A percentile compares a stretch with the other conserved stretches of the same genome.
phyloP scores from a whole-genome alignment of 2,113 vertebrate genomes.

The Dendropsophus ebraccatus region DNA sequence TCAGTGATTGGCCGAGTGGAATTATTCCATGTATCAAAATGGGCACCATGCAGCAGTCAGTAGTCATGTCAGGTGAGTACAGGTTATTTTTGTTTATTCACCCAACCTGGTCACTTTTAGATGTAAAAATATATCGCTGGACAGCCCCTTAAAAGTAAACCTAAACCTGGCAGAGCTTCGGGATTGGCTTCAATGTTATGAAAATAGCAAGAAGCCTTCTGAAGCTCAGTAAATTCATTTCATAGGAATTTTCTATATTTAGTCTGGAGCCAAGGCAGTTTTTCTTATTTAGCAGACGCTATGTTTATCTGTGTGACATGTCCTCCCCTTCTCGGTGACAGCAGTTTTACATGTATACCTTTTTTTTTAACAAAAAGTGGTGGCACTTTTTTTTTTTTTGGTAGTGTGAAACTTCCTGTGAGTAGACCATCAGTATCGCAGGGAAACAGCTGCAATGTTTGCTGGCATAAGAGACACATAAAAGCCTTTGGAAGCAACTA shows the following conservation, averaged over 20 bases:
- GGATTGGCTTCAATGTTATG: neutral
- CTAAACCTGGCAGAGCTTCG: neutral
- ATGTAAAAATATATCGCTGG: no score
- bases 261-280: conserved; percentile 16
- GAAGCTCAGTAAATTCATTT: conserved; percentile 22
- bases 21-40: no score
- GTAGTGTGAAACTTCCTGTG: neutral
- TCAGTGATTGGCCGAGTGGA: no score
- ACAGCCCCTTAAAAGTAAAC: neutral
- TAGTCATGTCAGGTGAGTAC: no score
- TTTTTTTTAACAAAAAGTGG: neutral
- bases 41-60: no score
- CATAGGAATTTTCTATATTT: conserved; percentile 47
- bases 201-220: conserved; percentile 40
- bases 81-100: no score
- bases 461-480: conserved; percentile 33
- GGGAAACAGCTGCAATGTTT: conserved; percentile 39
- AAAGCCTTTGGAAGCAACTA: conserved; percentile 49
- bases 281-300: conserved; percentile 4
- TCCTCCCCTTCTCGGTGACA: neutral
- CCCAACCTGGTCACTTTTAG: no score
- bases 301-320: conserved; percentile 28
- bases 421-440: neutral
- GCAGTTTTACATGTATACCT: neutral
- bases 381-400: neutral